Evolutionary conservation across 2,888 invertebrate species (phyloP).

Genomic region (Branchipolynoe longqiensis): DNA sequence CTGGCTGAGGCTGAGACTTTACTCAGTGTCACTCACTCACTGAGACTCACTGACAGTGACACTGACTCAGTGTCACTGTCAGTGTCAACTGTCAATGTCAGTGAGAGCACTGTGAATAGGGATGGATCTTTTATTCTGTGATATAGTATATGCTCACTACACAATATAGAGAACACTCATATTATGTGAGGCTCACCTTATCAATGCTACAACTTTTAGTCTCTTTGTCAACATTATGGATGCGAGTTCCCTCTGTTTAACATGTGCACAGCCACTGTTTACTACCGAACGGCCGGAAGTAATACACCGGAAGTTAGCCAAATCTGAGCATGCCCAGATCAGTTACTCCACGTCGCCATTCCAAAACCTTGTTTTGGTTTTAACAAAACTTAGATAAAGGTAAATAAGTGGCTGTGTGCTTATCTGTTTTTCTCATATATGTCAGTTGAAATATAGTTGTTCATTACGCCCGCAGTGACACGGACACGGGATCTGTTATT

Average conservation of each 20-base stretch:
- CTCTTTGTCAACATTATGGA: neutral
- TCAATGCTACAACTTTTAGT: constrained; percentile 58
- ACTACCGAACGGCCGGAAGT: constrained; percentile 47
- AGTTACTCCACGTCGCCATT: constrained; percentile 61
- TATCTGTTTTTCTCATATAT: neutral
- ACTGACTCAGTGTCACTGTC: no score
- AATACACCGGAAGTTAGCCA: constrained; percentile 19
- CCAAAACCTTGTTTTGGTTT: constrained; percentile 58
- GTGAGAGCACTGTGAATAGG: no score
- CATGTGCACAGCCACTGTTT: neutral
- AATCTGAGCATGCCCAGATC: constrained; percentile 37
- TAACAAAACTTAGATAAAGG: neutral
- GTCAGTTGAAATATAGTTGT: neutral
- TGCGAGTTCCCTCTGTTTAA: neutral
- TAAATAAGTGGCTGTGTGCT: neutral
- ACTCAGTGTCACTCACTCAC: no score
- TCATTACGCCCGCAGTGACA: neutral
- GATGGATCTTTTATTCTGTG: no score
- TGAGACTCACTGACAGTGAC: no score
- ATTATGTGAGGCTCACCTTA: constrained; percentile 61
- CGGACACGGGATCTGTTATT: neutral
- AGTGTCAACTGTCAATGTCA: no score
- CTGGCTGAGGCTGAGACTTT: no score
- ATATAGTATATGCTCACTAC: no score
- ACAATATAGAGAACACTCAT: no score